Evolutionary conservation across 2,797 vertebrate species (phyloP).

Genomic region (Mastacembelus armatus): DNA sequence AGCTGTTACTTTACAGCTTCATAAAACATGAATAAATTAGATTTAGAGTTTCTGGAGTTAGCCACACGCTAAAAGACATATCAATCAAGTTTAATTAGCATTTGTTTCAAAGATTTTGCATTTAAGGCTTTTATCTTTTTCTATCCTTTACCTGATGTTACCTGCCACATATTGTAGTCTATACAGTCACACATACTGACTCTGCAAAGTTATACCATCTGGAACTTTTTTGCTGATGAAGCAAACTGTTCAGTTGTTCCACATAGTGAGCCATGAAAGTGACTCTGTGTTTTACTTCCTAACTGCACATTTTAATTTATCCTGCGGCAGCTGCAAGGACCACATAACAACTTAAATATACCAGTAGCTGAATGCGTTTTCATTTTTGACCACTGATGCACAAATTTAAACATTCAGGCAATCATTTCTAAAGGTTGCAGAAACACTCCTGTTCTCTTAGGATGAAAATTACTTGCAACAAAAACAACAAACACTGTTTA

Average conservation of each 20-base stretch:
- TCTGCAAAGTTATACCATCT: slow-evolving; percentile 31
- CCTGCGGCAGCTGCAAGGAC: slow-evolving; percentile 27
- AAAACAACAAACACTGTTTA: neutral
- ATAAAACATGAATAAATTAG: neutral
- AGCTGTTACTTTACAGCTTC: slow-evolving; percentile 2
- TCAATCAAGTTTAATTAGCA: neutral
- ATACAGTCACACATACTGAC: slow-evolving; percentile 22
- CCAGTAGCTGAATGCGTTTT: neutral
- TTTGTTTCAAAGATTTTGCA: neutral
- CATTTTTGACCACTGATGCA: slow-evolving; percentile 15
- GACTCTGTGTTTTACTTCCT: slow-evolving; percentile 68
- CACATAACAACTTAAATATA: slow-evolving; percentile 7
- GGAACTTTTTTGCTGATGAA: slow-evolving; percentile 64
- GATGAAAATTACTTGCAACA: neutral
- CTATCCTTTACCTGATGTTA: slow-evolving; percentile 15
- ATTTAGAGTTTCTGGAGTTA: neutral
- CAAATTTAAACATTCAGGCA: slow-evolving; percentile 4
- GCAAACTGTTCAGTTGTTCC: slow-evolving; percentile 62
- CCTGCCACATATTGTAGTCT: slow-evolving; percentile 1
- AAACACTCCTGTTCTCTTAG: neutral
- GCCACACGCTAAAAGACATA: neutral
- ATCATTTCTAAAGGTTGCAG: neutral
- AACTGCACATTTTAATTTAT: slow-evolving; percentile 44
- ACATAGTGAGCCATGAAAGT: slow-evolving; percentile 68
- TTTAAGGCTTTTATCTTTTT: neutral